Evolutionary conservation across 2,888 invertebrate genomes (phyloP), one percentile per base, ranked within the genome.

Genomic region (Dexiosoma caninum): DNA sequence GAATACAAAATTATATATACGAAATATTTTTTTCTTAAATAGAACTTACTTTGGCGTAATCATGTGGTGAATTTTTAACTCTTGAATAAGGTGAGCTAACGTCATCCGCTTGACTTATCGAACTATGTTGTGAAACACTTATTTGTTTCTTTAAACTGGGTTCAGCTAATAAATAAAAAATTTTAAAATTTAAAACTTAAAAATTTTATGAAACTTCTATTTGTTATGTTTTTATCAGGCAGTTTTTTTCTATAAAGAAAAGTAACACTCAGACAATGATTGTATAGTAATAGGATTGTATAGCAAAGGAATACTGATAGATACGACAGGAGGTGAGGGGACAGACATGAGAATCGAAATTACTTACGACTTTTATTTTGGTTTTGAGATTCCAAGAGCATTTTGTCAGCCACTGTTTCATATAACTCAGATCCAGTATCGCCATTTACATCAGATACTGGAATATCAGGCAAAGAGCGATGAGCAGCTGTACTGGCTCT

Each of bases 381-480:
- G n/a, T 85, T 84, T 37, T 87, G 87, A n/a, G 86, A 88, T 82
- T 85, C 85, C 10, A 85, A 79, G 2, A 87, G 79, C 84, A 91
- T 89, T 88, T 92, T 91, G 83, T 92, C 92, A 60, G 93, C 94
- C 14, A 96, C 95, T 6, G 96, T 96, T 40, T 96, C 96, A 88
- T 96, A 96, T 81, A 96, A 92, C 87, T 96, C 96, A 0, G 96
- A 96, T 8, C 94, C 94, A 57, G 95, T 95, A 89, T 96, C 96
- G 10, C 83, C 84, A 84, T 92, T 92, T 82, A 91, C 92, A 85
- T 94, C 93, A 37, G 94, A 94, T 30, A 94, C 93, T 8, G 96
- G 95, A 86, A 96, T 95, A 88, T 96, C 96, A 27, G 96, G 96
- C 82, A 96, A 91, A 90, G 96, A 96, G 85, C 96, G 91, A 86